A percentile compares a stretch with the other conserved stretches of the same genome.
phyloP scores from a whole-genome alignment of 1,140 invertebrate genomes.

The Mycetomoellerius zeteki region DNA sequence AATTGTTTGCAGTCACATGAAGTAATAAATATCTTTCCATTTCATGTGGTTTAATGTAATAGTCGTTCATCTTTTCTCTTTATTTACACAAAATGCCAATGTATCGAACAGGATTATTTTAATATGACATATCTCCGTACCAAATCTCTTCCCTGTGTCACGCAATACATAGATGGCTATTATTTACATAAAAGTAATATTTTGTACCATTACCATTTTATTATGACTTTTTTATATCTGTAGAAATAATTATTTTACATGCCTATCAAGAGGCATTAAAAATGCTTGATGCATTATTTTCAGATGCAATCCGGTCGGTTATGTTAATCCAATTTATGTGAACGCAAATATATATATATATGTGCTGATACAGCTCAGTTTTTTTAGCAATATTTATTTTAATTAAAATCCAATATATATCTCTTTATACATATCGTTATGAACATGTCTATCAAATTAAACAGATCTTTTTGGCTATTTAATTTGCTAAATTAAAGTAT shows the following conservation, averaged over 20 bases:
- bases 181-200: constrained; percentile 21
- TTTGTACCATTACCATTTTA: constrained; percentile 8
- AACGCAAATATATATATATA: constrained; percentile 8
- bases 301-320: constrained; percentile 1
- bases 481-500: constrained; percentile 29
- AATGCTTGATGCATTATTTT: constrained; percentile 21
- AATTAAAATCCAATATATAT: constrained; percentile 35
- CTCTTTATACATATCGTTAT: neutral
- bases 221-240: constrained; percentile 22
- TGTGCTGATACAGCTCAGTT: neutral
- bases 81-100: constrained; percentile 23
- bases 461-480: constrained; percentile 25
- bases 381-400: constrained; percentile 48
- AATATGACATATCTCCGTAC: constrained; percentile 4
- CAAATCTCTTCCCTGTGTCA: constrained; percentile 6
- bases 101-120: constrained; percentile 28
- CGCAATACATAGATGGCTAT: neutral
- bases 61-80: constrained; percentile 24
- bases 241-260: constrained; percentile 23
- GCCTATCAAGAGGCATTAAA: constrained; percentile 31
- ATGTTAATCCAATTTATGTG: constrained; percentile 46
- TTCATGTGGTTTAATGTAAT: neutral
- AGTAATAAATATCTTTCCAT: constrained; percentile 38
- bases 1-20: neutral
- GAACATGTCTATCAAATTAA: constrained; percentile 15